phyloP scores from a whole-genome alignment of 2,797 vertebrate genomes.

The Acridotheres tristis region DNA sequence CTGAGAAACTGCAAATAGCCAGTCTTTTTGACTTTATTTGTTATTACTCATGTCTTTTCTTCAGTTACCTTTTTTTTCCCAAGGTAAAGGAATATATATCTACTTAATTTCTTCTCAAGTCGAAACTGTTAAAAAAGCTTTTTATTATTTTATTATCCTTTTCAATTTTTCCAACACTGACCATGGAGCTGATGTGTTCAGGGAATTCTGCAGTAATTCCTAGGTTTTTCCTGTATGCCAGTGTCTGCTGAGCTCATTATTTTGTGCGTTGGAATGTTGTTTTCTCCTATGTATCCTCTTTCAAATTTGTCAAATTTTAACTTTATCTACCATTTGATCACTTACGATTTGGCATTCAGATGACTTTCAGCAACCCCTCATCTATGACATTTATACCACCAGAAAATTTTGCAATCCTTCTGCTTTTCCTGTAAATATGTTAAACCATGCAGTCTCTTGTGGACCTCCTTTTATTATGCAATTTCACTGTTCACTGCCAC shows the following conservation, averaged over 20 bases:
- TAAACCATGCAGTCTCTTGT: neutral
- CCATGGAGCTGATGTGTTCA: neutral
- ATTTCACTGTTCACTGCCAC: neutral
- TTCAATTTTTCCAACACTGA: neutral
- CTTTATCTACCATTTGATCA: neutral
- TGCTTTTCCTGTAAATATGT: neutral
- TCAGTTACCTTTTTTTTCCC: neutral
- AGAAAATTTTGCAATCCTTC: neutral
- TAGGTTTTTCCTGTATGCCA: neutral
- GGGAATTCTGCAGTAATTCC: neutral
- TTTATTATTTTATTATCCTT: neutral
- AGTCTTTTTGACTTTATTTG: neutral
- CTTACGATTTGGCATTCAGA: neutral
- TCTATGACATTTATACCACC: neutral
- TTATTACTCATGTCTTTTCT: neutral
- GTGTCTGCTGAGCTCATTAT: neutral
- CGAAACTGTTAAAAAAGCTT: fast-evolving
- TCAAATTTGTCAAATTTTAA: neutral
- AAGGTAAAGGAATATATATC: neutral
- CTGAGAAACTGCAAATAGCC: neutral
- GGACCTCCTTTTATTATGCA: neutral
- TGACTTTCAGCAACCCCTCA: neutral
- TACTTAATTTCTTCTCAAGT: neutral
- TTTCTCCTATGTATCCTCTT: neutral
- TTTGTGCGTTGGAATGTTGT: neutral